Evolutionary conservation across 2,888 invertebrate species (phyloP).

Genomic region (Cephus pygmeus): DNA sequence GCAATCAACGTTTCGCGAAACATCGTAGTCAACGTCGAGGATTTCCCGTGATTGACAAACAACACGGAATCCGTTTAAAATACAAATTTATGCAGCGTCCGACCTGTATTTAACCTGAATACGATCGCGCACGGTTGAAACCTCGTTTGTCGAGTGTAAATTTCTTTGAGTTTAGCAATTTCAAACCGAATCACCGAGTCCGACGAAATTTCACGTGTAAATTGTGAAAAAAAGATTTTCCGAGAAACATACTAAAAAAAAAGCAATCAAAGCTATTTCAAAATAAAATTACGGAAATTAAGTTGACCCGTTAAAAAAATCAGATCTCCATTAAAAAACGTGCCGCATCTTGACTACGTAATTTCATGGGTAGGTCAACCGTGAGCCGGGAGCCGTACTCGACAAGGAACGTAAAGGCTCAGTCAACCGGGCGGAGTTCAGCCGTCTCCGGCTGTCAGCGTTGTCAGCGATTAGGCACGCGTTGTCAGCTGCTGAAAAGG

Average conservation of each 20-base stretch:
- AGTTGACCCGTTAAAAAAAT: neutral
- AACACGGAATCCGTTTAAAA: neutral
- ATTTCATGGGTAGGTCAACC: neutral
- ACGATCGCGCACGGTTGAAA: neutral
- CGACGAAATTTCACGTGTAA: neutral
- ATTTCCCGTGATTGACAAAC: conserved; percentile 1
- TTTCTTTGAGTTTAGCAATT: neutral
- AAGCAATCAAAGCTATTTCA: no score
- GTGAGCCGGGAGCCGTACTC: neutral
- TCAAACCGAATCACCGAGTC: neutral
- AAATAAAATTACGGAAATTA: neutral
- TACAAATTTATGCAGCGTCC: neutral
- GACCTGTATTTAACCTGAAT: neutral
- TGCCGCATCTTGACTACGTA: neutral
- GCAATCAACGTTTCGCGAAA: neutral
- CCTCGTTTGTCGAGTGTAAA: neutral
- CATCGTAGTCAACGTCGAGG: neutral
- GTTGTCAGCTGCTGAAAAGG: conserved; percentile 47
- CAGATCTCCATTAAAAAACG: neutral
- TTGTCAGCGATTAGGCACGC: conserved; percentile 50
- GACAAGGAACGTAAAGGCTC: neutral
- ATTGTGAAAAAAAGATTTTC: no score
- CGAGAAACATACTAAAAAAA: no score
- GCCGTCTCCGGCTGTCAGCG: conserved; percentile 40
- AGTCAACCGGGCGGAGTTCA: conserved; percentile 33